phyloP scores from a whole-genome alignment of 2,888 invertebrate genomes.

The Acanthosepion esculentum region DNA sequence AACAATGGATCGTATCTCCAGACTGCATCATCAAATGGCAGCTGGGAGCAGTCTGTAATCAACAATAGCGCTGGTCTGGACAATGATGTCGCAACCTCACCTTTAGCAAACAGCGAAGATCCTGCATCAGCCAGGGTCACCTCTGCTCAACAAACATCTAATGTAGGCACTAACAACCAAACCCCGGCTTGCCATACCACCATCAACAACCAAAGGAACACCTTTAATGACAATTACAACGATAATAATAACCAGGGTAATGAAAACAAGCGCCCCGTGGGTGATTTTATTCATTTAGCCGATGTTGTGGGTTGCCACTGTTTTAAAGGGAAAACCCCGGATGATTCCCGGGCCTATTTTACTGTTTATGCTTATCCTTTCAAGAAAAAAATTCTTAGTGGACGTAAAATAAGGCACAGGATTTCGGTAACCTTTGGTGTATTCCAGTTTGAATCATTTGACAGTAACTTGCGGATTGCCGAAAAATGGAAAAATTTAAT shows the following conservation, averaged over 20 bases:
- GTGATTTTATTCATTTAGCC: slow-evolving; percentile 54
- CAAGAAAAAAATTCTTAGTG: slow-evolving; percentile 64
- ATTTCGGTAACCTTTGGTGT: slow-evolving; percentile 64
- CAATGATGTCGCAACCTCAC: neutral
- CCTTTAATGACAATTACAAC: neutral
- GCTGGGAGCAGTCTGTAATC: neutral
- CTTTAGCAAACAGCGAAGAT: neutral
- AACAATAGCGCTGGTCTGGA: neutral
- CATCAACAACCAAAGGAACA: neutral
- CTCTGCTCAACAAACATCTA: neutral
- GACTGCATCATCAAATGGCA: neutral
- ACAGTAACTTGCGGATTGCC: slow-evolving; percentile 63
- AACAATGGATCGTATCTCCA: neutral
- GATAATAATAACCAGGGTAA: neutral
- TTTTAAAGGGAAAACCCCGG: slow-evolving; percentile 57
- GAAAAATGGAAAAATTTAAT: slow-evolving; percentile 65
- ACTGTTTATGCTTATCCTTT: slow-evolving; percentile 70
- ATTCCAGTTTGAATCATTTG: slow-evolving; percentile 56
- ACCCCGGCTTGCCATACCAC: neutral
- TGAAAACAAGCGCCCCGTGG: neutral
- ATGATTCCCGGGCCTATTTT: slow-evolving; percentile 61
- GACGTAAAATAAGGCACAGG: slow-evolving; percentile 62
- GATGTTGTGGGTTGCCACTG: slow-evolving; percentile 71
- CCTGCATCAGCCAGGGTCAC: neutral
- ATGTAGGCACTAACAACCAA: neutral